These are phyloP conservation scores for Coturnix japonica DNA, from an alignment of 2,113 vertebrate species.

Conservation along the genomic window DNA sequence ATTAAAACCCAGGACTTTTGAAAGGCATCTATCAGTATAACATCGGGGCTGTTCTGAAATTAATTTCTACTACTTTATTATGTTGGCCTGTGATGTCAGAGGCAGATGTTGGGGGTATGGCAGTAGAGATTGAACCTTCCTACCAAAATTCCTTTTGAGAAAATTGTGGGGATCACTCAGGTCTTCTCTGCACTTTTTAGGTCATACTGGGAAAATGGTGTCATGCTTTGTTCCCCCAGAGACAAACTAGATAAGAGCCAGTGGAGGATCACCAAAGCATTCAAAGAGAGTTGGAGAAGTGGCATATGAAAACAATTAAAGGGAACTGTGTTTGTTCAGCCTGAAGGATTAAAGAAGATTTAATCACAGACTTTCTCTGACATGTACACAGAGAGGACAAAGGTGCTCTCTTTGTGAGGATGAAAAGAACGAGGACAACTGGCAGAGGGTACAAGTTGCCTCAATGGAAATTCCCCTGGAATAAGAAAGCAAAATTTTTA, in stretches of 20 bases:
- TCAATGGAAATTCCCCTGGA: neutral
- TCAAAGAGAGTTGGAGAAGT: neutral
- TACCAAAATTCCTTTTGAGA: neutral
- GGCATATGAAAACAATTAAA: neutral
- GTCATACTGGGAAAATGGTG: neutral
- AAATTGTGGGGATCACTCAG: neutral
- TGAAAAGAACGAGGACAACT: neutral
- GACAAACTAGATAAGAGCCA: neutral
- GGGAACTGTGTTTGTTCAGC: neutral
- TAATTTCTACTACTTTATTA: too few species aligned
- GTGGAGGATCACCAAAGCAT: neutral
- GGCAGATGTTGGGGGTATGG: too few species aligned
- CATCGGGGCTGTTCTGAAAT: too few species aligned
- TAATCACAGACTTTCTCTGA: neutral
- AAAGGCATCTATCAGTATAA: neutral
- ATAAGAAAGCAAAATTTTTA: neutral
- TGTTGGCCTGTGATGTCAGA: too few species aligned
- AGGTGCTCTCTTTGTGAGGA: neutral
- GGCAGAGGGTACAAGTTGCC: neutral
- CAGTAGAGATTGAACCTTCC: too few species aligned
- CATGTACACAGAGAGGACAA: neutral
- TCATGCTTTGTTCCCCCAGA: neutral
- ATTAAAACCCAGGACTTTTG: neutral
- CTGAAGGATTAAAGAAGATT: fast-evolving
- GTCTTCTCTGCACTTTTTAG: neutral